phyloP scores from a whole-genome alignment of 2,113 vertebrate species.

The Tamias sibiricus region DNA sequence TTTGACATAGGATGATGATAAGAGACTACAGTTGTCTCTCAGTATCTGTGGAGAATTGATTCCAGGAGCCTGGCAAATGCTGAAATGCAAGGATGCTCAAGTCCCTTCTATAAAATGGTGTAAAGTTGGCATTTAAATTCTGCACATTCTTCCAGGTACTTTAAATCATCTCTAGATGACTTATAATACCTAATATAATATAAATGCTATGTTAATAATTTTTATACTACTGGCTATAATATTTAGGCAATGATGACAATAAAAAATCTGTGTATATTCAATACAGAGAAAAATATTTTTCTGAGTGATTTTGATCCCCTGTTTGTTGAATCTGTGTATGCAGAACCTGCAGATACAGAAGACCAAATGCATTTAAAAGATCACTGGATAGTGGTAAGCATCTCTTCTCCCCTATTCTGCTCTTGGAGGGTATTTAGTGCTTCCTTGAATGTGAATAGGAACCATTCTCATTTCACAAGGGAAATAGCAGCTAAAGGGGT shows the following conservation, averaged over 20 bases:
- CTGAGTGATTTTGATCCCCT: not conserved
- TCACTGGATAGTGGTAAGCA: not conserved
- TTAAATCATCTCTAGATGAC: not conserved
- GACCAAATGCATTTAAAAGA: not conserved
- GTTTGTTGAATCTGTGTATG: not conserved
- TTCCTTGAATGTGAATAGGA: not conserved
- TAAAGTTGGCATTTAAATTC: not conserved
- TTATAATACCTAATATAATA: not conserved
- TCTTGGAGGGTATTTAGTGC: not conserved
- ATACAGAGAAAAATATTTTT: not conserved
- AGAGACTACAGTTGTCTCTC: not conserved
- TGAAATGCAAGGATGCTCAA: not conserved
- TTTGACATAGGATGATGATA: not conserved
- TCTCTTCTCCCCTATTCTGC: not conserved
- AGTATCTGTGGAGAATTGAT: not conserved
- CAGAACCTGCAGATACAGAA: not conserved
- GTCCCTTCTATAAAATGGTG: not conserved
- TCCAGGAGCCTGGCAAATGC: not conserved
- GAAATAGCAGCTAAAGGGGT: not conserved
- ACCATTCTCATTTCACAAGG: not conserved
- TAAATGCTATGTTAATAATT: not conserved
- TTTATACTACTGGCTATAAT: not conserved
- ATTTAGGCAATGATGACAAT: not conserved
- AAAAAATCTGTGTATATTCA: not conserved
- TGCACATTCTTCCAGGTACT: too few species aligned